phyloP scores from a whole-genome alignment of 2,113 vertebrate species.

The Rhabdornis inornatus region DNA sequence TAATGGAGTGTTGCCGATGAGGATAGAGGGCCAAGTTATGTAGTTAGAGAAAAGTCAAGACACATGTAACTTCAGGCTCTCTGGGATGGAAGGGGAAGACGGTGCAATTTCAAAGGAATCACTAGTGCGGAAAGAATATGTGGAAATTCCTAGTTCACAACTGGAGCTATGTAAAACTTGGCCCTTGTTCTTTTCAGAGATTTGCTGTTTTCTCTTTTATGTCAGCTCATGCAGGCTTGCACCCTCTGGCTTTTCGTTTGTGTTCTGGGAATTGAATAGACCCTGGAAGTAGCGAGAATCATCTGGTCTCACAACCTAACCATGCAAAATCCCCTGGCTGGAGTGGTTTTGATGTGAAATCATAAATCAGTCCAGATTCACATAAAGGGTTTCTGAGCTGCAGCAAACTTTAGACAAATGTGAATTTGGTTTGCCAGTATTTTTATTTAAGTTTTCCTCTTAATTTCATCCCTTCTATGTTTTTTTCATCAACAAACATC shows the following conservation, averaged over 20 bases:
- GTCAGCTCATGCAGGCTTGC: slow-evolving; percentile 21
- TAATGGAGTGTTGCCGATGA: not conserved
- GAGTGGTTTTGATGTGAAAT: slow-evolving; percentile 39
- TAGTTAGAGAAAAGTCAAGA: not conserved
- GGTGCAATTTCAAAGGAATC: slow-evolving; percentile 41
- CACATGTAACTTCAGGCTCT: not conserved
- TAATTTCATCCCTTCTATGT: slow-evolving; percentile 19
- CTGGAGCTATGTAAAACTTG: slow-evolving; percentile 40
- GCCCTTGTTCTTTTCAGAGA: slow-evolving; percentile 24
- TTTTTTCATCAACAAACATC: slow-evolving; percentile 22
- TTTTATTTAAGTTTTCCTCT: slow-evolving; percentile 12
- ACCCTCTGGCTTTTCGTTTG: slow-evolving; percentile 57
- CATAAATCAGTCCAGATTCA: slow-evolving; percentile 39
- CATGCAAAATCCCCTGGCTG: slow-evolving; percentile 37
- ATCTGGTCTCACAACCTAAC: slow-evolving; percentile 47
- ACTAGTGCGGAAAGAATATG: slow-evolving; percentile 47
- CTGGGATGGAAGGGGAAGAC: slow-evolving; percentile 4
- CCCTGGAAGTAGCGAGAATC: slow-evolving; percentile 43
- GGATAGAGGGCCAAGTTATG: not conserved
- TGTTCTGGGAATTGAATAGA: slow-evolving; percentile 48
- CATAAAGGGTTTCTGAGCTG: slow-evolving; percentile 25
- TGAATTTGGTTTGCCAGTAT: slow-evolving; percentile 7
- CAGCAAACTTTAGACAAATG: not conserved
- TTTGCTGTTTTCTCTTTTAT: slow-evolving; percentile 54
- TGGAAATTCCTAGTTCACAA: slow-evolving; percentile 51